Percentiles rank a stretch among this genome's conserved stretches.
These are phyloP conservation scores for Mesochorus sp. DNA, from an alignment of 2,888 invertebrate genomes.

Conservation along the genomic window DNA sequence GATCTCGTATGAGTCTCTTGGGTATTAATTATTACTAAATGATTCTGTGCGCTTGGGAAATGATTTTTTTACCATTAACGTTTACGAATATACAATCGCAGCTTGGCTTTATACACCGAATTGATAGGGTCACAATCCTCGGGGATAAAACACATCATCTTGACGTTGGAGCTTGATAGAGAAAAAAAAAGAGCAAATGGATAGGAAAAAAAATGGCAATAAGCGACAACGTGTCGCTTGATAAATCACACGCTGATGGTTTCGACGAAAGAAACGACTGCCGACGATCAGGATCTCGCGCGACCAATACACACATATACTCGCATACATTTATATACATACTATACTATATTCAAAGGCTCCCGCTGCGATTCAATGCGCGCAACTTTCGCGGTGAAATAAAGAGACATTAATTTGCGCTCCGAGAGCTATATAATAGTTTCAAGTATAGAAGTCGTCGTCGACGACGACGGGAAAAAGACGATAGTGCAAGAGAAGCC, in stretches of 20 bases:
- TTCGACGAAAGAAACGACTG: slow-evolving; percentile 24
- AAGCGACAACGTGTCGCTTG: slow-evolving; percentile 45
- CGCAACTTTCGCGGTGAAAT: slow-evolving; percentile 66
- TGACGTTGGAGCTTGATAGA: background rate
- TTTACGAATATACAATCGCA: background rate
- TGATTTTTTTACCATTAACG: slow-evolving; percentile 6
- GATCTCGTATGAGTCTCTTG: slow-evolving; percentile 42
- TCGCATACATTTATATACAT: background rate
- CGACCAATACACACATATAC: slow-evolving; percentile 22
- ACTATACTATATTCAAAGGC: background rate
- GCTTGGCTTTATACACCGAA: background rate
- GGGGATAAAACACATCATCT: background rate
- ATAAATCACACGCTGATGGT: slow-evolving; percentile 58
- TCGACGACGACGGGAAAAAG: slow-evolving; percentile 68
- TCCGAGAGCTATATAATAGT: slow-evolving; percentile 57
- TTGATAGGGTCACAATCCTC: background rate
- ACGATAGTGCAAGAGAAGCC: slow-evolving; percentile 68
- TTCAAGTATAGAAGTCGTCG: slow-evolving; percentile 73
- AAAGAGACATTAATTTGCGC: slow-evolving; percentile 76
- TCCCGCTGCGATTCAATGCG: slow-evolving; percentile 35
- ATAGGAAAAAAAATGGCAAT: slow-evolving; percentile 17
- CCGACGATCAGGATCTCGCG: slow-evolving; percentile 42
- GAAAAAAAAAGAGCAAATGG: background rate
- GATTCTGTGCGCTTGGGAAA: slow-evolving; percentile 30
- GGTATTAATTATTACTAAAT: slow-evolving; percentile 59